These are phyloP conservation scores for Pseudoatta argentina DNA, from an alignment of 1,140 invertebrate genomes.

Conservation along the genomic window DNA sequence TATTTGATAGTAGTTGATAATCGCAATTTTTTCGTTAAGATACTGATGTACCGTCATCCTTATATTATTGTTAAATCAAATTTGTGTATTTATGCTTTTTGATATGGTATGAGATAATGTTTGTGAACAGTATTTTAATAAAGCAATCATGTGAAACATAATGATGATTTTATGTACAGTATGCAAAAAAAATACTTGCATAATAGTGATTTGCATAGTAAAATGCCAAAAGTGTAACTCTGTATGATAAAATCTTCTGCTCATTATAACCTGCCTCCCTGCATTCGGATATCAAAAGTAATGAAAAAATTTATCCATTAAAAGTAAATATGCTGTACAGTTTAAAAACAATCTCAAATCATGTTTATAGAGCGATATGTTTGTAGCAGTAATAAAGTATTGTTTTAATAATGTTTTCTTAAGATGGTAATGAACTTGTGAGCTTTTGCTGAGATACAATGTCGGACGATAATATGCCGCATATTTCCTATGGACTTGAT, in stretches of 20 bases:
- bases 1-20: background rate
- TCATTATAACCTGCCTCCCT: background rate
- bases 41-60: background rate
- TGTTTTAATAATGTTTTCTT: constrained; percentile 36
- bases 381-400: background rate
- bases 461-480: constrained; percentile 76
- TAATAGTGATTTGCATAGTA: background rate
- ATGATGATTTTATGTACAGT: background rate
- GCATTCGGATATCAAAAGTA: background rate
- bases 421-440: constrained; percentile 51
- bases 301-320: background rate
- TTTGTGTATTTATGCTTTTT: background rate
- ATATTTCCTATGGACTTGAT: constrained; percentile 72
- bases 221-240: background rate
- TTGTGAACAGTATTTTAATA: background rate
- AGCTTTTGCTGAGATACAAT: constrained; percentile 66
- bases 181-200: background rate
- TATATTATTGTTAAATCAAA: background rate
- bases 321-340: too few species aligned
- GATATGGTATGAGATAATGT: background rate
- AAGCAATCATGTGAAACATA: background rate
- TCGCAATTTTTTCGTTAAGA: background rate
- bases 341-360: background rate
- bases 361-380: background rate
- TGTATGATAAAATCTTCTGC: background rate